A percentile compares a stretch with the other conserved stretches of the same genome.
phyloP scores from a whole-genome alignment of 2,797 vertebrate species.

The Chloroceryle amazona region DNA sequence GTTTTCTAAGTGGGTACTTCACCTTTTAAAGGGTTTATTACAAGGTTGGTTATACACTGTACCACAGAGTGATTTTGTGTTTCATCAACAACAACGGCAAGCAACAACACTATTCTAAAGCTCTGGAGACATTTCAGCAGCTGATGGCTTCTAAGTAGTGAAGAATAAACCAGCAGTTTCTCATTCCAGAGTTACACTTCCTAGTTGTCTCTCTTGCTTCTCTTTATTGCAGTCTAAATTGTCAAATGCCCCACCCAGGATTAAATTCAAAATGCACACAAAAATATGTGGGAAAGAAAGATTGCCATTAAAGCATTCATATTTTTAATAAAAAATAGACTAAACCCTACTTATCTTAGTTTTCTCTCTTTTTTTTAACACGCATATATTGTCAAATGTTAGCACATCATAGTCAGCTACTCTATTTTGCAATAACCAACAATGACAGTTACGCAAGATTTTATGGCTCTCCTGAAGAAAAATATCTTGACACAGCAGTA shows the following conservation, averaged over 20 bases:
- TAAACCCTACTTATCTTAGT: neutral
- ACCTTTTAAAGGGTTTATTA: slow-evolving; percentile 77
- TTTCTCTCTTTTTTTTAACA: neutral
- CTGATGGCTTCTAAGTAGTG: neutral
- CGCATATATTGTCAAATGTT: neutral
- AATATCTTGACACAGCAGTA: slow-evolving; percentile 7
- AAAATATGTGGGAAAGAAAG: neutral
- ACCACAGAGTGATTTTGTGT: slow-evolving; percentile 59
- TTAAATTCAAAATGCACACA: neutral
- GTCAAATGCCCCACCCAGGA: neutral
- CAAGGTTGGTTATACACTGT: slow-evolving; percentile 23
- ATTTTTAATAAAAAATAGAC: neutral
- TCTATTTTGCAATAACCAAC: neutral
- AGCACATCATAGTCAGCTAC: neutral
- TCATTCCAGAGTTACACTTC: slow-evolving; percentile 4
- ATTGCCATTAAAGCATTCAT: neutral
- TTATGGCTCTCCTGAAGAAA: slow-evolving; percentile 13
- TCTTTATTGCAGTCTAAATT: neutral
- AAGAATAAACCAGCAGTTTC: neutral
- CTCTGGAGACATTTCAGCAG: slow-evolving; percentile 18
- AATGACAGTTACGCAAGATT: neutral
- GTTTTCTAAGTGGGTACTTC: slow-evolving; percentile 73
- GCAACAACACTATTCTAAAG: neutral
- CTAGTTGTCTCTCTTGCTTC: neutral
- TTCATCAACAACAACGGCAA: slow-evolving; percentile 62